These are phyloP conservation scores for Oreochromis tanganicae DNA, from an alignment of 2,113 vertebrate genomes.

Conservation along the genomic window DNA sequence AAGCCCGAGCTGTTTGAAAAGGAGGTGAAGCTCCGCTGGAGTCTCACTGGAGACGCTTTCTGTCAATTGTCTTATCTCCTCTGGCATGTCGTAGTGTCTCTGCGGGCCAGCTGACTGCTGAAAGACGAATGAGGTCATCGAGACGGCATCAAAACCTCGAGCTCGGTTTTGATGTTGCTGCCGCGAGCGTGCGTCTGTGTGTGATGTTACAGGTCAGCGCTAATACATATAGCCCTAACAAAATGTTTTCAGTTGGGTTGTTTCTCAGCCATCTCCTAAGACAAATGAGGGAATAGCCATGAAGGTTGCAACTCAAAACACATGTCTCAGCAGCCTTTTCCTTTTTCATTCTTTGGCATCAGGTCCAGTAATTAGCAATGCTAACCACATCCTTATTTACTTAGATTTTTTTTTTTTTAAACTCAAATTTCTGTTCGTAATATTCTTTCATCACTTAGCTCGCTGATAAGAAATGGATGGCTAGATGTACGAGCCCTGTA, in stretches of 20 bases:
- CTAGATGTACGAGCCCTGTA: slow-evolving; percentile 13
- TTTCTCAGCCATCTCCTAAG: slow-evolving; percentile 12
- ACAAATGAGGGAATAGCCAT: slow-evolving; percentile 26
- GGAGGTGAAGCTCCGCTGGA: background rate
- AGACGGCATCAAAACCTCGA: background rate
- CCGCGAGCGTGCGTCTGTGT: background rate
- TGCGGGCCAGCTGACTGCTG: slow-evolving; percentile 20
- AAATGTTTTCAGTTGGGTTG: background rate
- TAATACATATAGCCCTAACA: background rate
- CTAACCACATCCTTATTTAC: slow-evolving; percentile 67
- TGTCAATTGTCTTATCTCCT: slow-evolving; percentile 38
- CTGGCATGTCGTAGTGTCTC: slow-evolving; percentile 26
- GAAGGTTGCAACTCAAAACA: slow-evolving; percentile 48
- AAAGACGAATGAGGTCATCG: slow-evolving; percentile 45
- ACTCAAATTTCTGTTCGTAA: slow-evolving; percentile 36
- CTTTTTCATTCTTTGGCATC: slow-evolving; percentile 45
- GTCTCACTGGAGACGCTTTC: slow-evolving; percentile 26
- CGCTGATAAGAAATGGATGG: slow-evolving; percentile 38
- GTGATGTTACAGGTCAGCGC: background rate
- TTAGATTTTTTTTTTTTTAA: slow-evolving; percentile 5
- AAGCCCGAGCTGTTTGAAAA: slow-evolving; percentile 30
- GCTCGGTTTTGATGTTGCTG: background rate
- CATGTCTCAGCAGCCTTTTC: slow-evolving; percentile 39
- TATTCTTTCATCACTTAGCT: slow-evolving; percentile 45
- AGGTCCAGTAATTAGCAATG: slow-evolving; percentile 55